Percentiles rank a stretch among this genome's conserved stretches.
Evolutionary conservation across 2,113 vertebrate species (phyloP).

Genomic region (Paramisgurnus dabryanus): DNA sequence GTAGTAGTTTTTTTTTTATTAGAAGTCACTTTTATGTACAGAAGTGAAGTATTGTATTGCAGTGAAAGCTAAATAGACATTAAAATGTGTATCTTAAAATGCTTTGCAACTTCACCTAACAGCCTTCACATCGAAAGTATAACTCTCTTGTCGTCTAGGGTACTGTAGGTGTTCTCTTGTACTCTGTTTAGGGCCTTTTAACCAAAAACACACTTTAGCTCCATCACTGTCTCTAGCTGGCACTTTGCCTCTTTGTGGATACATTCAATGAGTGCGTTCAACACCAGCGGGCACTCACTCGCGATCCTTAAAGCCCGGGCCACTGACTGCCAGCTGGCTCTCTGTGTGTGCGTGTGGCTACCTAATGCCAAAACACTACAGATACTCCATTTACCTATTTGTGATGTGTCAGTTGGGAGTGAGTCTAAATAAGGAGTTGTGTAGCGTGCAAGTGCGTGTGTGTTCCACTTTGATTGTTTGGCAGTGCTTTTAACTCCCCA

Average conservation of each 20-base stretch:
- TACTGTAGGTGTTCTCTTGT: too few species aligned
- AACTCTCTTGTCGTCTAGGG: too few species aligned
- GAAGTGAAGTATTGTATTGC: too few species aligned
- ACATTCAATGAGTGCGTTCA: background rate
- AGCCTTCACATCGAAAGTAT: too few species aligned
- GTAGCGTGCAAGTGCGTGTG: background rate
- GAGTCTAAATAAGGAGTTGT: background rate
- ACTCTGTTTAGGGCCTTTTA: background rate
- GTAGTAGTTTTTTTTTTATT: background rate
- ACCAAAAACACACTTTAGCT: background rate
- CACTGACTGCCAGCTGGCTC: background rate
- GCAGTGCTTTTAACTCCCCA: background rate
- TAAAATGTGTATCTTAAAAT: background rate
- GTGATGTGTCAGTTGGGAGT: background rate
- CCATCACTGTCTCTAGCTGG: background rate
- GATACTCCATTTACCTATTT: constrained; percentile 1
- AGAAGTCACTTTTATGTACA: background rate
- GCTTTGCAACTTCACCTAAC: too few species aligned
- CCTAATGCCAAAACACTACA: background rate
- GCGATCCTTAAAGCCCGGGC: background rate
- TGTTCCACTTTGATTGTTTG: background rate
- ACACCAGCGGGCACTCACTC: background rate
- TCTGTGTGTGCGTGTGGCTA: background rate
- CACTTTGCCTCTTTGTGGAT: background rate
- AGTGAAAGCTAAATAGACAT: background rate